Evolutionary conservation across 2,113 vertebrate species (phyloP).

Genomic region (Tachysurus vachellii): DNA sequence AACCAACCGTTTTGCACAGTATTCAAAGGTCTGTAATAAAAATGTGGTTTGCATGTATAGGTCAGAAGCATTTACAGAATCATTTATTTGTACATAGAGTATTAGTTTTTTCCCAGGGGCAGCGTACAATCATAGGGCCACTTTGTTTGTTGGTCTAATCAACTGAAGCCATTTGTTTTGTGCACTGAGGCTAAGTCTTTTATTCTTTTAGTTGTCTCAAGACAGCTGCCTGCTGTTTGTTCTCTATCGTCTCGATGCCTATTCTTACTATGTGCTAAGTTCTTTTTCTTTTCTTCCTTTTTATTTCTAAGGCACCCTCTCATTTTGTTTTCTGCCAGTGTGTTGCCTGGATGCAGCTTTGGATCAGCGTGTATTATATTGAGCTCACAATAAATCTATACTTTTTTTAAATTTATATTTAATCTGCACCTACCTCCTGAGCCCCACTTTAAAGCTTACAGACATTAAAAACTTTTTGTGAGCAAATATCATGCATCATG

Average conservation of each 20-base stretch:
- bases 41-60: neutral
- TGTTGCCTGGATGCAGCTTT: neutral
- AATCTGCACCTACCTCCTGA: neutral
- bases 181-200: constrained; percentile 14
- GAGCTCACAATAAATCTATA: neutral
- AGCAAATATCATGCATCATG: no score
- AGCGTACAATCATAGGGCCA: constrained; percentile 8
- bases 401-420: neutral
- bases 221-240: constrained; percentile 46
- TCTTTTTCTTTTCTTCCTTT: constrained; percentile 2
- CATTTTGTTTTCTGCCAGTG: neutral
- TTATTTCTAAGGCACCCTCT: neutral
- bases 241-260: constrained; percentile 50
- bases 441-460: neutral
- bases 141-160: constrained; percentile 16
- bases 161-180: constrained; percentile 36
- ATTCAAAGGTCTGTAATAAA: constrained; percentile 7
- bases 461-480: neutral
- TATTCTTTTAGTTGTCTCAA: constrained; percentile 46
- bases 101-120: neutral
- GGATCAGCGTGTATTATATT: neutral
- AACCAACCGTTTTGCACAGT: constrained; percentile 4
- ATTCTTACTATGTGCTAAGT: constrained; percentile 35
- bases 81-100: constrained; percentile 15
- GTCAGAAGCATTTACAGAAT: constrained; percentile 3